Percentiles rank a stretch among this genome's conserved stretches.
Conservation (phyloP, 2,888 invertebrate genomes). For the Mongoloraphidia duomilia region DNA sequence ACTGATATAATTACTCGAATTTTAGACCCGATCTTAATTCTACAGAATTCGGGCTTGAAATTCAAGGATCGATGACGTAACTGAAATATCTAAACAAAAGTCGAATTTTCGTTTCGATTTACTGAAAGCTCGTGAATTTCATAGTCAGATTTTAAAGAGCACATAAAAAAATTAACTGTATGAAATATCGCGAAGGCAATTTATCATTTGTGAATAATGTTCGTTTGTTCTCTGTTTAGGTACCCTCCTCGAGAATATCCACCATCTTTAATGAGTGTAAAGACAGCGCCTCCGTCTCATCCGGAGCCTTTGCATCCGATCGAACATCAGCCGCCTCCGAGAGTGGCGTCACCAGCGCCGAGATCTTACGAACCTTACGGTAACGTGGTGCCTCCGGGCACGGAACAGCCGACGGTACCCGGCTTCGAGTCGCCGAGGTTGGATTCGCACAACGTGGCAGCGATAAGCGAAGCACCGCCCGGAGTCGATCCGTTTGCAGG, state of each 20-base stretch:
- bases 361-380: conserved; percentile 27
- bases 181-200: not conserved
- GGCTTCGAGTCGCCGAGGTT: conserved; percentile 44
- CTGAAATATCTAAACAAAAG: no score
- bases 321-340: not conserved
- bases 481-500: conserved; percentile 15
- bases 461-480: conserved; percentile 13
- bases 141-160: no score
- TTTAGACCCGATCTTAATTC: no score
- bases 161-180: no score
- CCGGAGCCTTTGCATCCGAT: conserved; percentile 18
- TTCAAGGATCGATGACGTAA: no score
- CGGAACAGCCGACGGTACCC: conserved; percentile 45
- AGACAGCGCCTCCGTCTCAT: conserved; percentile 12
- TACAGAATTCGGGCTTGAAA: no score
- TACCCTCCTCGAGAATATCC: conserved; percentile 20
- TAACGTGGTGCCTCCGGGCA: conserved; percentile 45
- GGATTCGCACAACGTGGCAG: conserved; percentile 21
- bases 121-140: no score
- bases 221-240: conserved; percentile 21
- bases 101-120: no score
- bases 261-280: conserved; percentile 11
- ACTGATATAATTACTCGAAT: no score
- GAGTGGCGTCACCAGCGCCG: conserved; percentile 17
- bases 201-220: conserved; percentile 5